These are phyloP conservation scores for Congeria kusceri DNA, from an alignment of 2,888 invertebrate genomes.

Conservation along the genomic window DNA sequence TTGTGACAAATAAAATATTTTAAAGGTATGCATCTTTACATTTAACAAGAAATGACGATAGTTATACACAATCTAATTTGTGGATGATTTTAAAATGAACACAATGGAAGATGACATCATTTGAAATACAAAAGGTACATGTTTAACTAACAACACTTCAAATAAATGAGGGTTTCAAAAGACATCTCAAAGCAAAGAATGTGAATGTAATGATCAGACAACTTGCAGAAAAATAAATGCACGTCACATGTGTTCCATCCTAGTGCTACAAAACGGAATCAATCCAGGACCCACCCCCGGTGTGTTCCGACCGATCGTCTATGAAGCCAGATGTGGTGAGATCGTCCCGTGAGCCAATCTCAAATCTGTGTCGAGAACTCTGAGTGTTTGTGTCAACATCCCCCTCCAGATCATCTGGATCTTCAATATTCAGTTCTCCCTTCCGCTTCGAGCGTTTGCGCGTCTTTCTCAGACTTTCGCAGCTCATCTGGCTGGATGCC, in stretches of 20 bases:
- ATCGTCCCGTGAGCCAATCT: slow-evolving; percentile 45
- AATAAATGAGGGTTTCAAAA: no score
- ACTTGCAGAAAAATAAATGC: no score
- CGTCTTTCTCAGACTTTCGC: slow-evolving; percentile 33
- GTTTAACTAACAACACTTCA: no score
- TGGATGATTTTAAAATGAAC: no score
- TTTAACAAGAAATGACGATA: no score
- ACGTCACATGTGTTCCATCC: not conserved
- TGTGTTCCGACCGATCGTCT: slow-evolving; percentile 65
- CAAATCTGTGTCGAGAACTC: slow-evolving; percentile 45
- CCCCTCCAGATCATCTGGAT: slow-evolving; percentile 56
- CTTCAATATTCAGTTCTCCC: slow-evolving; percentile 60
- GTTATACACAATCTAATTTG: no score
- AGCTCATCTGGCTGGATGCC: slow-evolving; percentile 57
- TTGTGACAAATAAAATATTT: no score
- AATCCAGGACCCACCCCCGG: slow-evolving; percentile 61
- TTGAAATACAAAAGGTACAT: no score
- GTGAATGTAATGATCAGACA: no score
- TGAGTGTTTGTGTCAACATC: slow-evolving; percentile 54
- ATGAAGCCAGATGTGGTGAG: slow-evolving; percentile 69
- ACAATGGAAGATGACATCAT: no score
- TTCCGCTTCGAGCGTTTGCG: slow-evolving; percentile 21
- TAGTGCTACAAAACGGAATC: slow-evolving; percentile 54
- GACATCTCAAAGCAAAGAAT: no score
- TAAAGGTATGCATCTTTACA: no score